These are phyloP conservation scores for Prosapia bicincta DNA, from an alignment of 2,888 invertebrate species.

Conservation along the genomic window DNA sequence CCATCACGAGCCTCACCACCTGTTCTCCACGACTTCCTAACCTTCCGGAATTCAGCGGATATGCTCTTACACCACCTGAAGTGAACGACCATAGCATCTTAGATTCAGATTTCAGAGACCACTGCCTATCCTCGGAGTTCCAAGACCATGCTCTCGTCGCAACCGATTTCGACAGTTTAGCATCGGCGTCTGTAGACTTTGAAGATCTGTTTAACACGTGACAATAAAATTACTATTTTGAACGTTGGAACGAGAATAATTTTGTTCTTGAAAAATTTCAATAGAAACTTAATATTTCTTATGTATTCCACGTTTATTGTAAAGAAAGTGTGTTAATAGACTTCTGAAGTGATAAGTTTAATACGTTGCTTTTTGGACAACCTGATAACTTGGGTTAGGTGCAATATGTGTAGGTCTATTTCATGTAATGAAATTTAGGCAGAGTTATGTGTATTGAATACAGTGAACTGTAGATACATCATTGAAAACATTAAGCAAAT, in stretches of 20 bases:
- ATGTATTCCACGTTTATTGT: background rate
- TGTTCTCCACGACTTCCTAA: background rate
- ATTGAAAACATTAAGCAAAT: no score
- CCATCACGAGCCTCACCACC: background rate
- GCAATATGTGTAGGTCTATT: background rate
- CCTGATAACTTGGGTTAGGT: background rate
- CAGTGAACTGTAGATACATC: no score
- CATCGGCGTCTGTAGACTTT: slow-evolving; percentile 18
- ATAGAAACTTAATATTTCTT: no score
- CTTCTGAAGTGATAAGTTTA: background rate
- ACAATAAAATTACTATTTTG: background rate
- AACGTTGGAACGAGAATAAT: background rate
- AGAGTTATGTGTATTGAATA: background rate
- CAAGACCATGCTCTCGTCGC: background rate
- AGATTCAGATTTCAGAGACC: slow-evolving; percentile 2
- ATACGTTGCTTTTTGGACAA: background rate
- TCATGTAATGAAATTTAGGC: background rate
- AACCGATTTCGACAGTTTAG: slow-evolving; percentile 23
- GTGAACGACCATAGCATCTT: background rate
- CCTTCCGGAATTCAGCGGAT: slow-evolving; percentile 9
- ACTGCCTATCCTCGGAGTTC: slow-evolving; percentile 9
- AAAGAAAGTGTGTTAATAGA: background rate
- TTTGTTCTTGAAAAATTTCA: background rate
- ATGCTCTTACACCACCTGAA: background rate
- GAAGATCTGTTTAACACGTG: slow-evolving; percentile 24